Evolutionary conservation across 2,797 vertebrate genomes (phyloP).

Genomic region (Glyptemys insculpta): DNA sequence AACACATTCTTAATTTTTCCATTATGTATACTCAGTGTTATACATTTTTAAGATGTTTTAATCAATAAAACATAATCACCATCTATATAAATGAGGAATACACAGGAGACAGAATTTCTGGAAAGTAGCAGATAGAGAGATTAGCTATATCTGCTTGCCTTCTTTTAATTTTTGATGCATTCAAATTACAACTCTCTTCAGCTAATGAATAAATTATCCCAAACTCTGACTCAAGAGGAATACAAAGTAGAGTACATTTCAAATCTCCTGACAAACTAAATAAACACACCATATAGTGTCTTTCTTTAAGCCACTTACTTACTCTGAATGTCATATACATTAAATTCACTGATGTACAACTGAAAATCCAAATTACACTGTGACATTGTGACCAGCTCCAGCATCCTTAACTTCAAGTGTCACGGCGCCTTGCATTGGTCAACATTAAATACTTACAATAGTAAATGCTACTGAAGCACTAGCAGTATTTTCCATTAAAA

Average conservation of each 20-base stretch:
- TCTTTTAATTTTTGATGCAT: slow-evolving; percentile 8
- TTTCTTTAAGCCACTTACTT: not conserved
- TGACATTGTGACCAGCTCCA: not conserved
- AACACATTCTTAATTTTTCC: slow-evolving; percentile 15
- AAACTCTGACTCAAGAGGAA: not conserved
- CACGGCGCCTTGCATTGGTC: not conserved
- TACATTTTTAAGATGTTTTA: slow-evolving; percentile 19
- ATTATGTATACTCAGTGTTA: slow-evolving; percentile 18
- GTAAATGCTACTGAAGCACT: not conserved
- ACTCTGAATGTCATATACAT: not conserved
- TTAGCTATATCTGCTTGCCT: not conserved
- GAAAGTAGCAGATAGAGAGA: slow-evolving; percentile 2
- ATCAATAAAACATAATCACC: slow-evolving; percentile 45
- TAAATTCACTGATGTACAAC: not conserved
- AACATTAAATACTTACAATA: not conserved
- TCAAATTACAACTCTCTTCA: not conserved
- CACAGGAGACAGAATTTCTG: slow-evolving; percentile 7
- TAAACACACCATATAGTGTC: not conserved
- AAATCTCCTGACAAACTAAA: slow-evolving; percentile 24
- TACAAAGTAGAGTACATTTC: not conserved
- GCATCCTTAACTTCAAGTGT: not conserved
- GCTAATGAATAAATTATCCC: slow-evolving; percentile 5
- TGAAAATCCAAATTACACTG: not conserved
- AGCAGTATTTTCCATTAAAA: not conserved
- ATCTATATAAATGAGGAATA: slow-evolving; percentile 23